Conservation (phyloP, 2,888 invertebrate genomes). For the Hoplodrina blanda region DNA sequence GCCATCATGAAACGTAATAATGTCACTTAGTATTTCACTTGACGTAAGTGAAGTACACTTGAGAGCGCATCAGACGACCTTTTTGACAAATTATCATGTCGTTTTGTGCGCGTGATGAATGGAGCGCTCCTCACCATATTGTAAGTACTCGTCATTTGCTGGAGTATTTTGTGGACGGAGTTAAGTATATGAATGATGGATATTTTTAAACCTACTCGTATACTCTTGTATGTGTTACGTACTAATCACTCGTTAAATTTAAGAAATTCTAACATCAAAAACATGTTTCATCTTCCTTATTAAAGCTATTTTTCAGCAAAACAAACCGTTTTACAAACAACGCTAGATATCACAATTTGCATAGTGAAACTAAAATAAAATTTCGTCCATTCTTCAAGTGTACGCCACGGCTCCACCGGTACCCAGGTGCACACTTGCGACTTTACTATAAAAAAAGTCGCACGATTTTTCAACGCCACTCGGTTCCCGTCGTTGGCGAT, state of each 20-base stretch:
- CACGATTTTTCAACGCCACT: conserved; percentile 60
- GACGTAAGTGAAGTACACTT: conserved; percentile 41
- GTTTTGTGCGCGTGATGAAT: conserved; percentile 52
- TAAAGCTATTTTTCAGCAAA: conserved; percentile 10
- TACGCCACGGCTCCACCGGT: conserved; percentile 5
- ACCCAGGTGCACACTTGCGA: conserved; percentile 43
- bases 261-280: background rate
- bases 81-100: conserved; percentile 63
- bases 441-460: conserved; percentile 47
- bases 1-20: conserved; percentile 38
- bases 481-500: conserved; percentile 57
- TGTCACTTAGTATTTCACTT: conserved; percentile 47
- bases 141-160: conserved; percentile 34
- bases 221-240: background rate
- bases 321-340: conserved; percentile 2
- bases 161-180: conserved; percentile 17
- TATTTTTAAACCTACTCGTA: conserved; percentile 8
- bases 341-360: conserved; percentile 36
- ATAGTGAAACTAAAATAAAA: conserved; percentile 41
- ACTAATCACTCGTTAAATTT: background rate
- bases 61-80: conserved; percentile 49
- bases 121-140: conserved; percentile 36
- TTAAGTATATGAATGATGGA: conserved; percentile 31
- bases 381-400: conserved; percentile 38
- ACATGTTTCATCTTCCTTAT: background rate